Conservation (phyloP, 2,888 invertebrate species). For the Clepsis dumicolana region DNA sequence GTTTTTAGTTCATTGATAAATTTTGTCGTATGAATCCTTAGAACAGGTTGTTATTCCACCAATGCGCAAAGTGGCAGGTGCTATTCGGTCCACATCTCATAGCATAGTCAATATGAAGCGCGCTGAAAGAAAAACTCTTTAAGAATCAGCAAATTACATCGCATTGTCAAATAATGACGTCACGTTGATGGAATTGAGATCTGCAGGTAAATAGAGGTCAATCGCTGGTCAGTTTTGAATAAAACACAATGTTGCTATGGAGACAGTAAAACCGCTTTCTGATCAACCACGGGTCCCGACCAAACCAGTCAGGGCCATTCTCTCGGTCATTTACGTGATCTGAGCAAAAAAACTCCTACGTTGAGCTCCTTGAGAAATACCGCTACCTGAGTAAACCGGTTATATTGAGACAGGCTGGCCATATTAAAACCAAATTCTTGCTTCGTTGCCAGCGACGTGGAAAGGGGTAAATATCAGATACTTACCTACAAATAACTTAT, state of each 20-base stretch:
- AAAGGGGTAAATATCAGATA: background rate
- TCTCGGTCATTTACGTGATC: background rate
- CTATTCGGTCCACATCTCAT: too few relatives aligned
- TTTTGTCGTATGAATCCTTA: too few relatives aligned
- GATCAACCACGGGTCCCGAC: background rate
- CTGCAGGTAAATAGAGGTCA: background rate
- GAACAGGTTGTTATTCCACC: too few relatives aligned
- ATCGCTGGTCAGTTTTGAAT: background rate
- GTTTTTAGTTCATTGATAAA: too few relatives aligned
- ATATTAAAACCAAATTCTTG: background rate
- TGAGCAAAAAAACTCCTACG: slow-evolving; percentile 11
- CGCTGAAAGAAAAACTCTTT: too few relatives aligned
- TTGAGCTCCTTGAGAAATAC: slow-evolving; percentile 4
- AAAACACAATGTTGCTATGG: background rate
- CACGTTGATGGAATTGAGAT: too few relatives aligned
- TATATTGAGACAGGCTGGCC: background rate
- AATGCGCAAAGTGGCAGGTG: too few relatives aligned
- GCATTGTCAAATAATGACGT: too few relatives aligned
- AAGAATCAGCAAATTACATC: too few relatives aligned
- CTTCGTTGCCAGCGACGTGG: background rate
- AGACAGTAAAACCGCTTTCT: background rate
- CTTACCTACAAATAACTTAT: too few relatives aligned
- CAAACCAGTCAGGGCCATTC: slow-evolving; percentile 8
- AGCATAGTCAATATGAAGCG: too few relatives aligned
- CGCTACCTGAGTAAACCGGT: slow-evolving; percentile 3